Evolutionary conservation across 2,113 vertebrate species (phyloP), one percentile per base, ranked within the genome.

Genomic region (Oreochromis niloticus): DNA sequence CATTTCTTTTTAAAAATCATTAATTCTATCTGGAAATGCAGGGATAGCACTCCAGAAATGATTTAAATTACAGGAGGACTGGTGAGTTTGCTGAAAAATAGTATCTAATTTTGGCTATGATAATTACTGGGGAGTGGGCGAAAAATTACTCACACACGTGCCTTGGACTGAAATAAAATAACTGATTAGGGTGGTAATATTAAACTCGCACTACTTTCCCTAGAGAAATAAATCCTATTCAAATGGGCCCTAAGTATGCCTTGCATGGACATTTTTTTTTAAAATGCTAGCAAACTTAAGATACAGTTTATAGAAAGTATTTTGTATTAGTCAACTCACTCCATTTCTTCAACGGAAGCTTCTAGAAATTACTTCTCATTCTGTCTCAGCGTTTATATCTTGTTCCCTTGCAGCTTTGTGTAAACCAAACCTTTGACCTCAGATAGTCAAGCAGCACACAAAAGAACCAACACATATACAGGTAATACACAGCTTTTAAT

Each of bases 401-500:
- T 7, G 48, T 48, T 88, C 9, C 17, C 17, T 46, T 63, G 52
- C 6, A 7, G 55, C 34, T 81, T 85, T 79, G 19, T 85, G 39
- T 81, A 48, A 88, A 75, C 41, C 7, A 46, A 88, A 88, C 73
- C 84, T 82, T 14, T 71, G 85, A 87, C 85, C 80, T 71, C 5
- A 27, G 22, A 4, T 3, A 84, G 80, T 54, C 59, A 85, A 80
- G 27, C 24, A 19, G 13, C 71, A 68, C 6, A 80, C 80, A 66
- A 83, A 81, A 71, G 30, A 85, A 50, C 13, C 82, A 80, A 87
- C 36, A 75, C 52, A 63, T 32, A 73, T 80, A 39, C 19, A 68
- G 63, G 11, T 68, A 79, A 66, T 46, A 85, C 55, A 75, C 46
- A 34, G 17, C 22, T 85, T 89, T 88, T 91, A 93, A 92, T 90